Conservation (phyloP, 2,888 invertebrate genomes). For the Drosophila mimica region DNA sequence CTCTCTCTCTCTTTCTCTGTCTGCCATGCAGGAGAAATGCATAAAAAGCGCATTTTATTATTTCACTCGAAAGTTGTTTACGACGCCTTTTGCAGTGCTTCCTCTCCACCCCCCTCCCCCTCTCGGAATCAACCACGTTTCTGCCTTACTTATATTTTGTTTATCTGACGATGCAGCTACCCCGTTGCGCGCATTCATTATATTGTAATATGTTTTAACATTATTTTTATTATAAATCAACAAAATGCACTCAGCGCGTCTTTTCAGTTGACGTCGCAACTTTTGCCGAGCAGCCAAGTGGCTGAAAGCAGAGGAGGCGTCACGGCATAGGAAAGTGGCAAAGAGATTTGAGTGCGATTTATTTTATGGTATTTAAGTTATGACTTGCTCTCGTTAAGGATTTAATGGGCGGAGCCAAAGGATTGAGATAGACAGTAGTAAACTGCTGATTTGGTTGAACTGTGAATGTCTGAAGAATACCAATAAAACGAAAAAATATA, state of each 20-base stretch:
- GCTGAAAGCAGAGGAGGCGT: conserved; percentile 5
- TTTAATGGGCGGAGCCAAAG: conserved; percentile 26
- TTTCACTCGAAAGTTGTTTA: conserved; percentile 79
- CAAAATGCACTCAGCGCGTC: conserved; percentile 70
- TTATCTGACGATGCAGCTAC: conserved; percentile 44
- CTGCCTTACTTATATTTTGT: conserved; percentile 13
- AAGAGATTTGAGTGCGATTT: conserved; percentile 49
- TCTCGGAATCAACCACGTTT: background rate
- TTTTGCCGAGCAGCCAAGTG: conserved; percentile 36
- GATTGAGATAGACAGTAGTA: background rate
- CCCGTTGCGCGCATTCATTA: conserved; percentile 66
- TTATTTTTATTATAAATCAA: conserved; percentile 77
- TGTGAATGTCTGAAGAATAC: conserved; percentile 10
- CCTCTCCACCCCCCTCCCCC: background rate
- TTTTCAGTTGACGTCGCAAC: conserved; percentile 63
- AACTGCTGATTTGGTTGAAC: conserved; percentile 6
- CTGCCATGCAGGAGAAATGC: conserved; percentile 48
- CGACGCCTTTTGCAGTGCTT: conserved; percentile 53
- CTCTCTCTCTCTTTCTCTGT: background rate
- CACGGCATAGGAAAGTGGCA: conserved; percentile 4
- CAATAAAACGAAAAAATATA: background rate
- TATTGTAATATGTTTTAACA: conserved; percentile 74
- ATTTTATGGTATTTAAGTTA: conserved; percentile 54
- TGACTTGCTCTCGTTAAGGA: conserved; percentile 40
- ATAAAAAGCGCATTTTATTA: conserved; percentile 79